Conservation (phyloP, 2,113 vertebrate genomes). For the Taurulus bubalis region DNA sequence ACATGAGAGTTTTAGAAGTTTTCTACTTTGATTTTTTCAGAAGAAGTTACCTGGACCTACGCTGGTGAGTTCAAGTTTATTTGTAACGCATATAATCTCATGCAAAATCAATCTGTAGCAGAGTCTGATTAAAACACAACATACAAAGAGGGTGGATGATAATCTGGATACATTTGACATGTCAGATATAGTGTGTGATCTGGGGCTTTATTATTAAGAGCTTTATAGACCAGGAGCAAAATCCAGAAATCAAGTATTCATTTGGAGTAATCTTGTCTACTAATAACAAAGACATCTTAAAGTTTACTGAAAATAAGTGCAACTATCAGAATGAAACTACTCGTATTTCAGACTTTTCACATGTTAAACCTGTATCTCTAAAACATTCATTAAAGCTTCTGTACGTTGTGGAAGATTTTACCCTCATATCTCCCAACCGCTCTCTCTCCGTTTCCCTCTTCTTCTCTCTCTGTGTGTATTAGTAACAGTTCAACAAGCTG, state of each 20-base stretch:
- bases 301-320: background rate
- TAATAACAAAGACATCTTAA: background rate
- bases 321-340: background rate
- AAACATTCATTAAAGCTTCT: constrained; percentile 5
- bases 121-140: background rate
- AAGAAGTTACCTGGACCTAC: constrained; percentile 77
- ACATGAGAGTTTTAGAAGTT: background rate
- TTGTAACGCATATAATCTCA: background rate
- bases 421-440: constrained; percentile 8
- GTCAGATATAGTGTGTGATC: background rate
- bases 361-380: background rate
- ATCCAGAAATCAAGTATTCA: background rate
- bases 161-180: background rate
- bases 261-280: background rate
- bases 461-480: constrained; percentile 63
- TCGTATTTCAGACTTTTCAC: background rate
- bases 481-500: constrained; percentile 77
- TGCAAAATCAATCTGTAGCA: background rate
- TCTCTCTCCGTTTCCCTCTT: constrained; percentile 45
- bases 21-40: constrained; percentile 65
- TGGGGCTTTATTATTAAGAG: too few species aligned
- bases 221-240: background rate
- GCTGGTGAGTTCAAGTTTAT: constrained; percentile 68
- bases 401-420: constrained; percentile 17
- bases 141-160: background rate